These are phyloP conservation scores for honey bee (Apis mellifera) DNA, from an alignment of 1,140 invertebrate genomes.

Conservation along the genomic window DNA sequence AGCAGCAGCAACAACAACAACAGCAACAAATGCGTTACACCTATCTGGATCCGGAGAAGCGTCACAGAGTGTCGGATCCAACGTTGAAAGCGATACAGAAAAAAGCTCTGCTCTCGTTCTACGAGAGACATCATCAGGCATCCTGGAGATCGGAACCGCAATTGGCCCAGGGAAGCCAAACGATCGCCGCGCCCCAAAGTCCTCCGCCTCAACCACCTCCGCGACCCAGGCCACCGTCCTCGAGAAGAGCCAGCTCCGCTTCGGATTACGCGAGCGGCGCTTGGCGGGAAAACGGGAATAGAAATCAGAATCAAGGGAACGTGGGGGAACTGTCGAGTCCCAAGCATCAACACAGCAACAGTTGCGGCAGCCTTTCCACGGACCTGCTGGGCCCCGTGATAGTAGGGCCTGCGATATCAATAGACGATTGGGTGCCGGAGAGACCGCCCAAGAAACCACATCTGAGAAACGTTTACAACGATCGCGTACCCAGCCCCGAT, in stretches of 20 bases:
- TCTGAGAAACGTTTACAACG: conserved; percentile 82
- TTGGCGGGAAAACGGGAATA: conserved; percentile 72
- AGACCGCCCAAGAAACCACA: conserved; percentile 89
- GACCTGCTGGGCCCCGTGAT: conserved; percentile 85
- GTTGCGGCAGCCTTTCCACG: conserved; percentile 84
- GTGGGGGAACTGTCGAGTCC: conserved; percentile 68
- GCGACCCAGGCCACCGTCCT: conserved; percentile 81
- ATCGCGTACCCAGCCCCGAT: conserved; percentile 86
- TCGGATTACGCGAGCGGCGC: conserved; percentile 84
- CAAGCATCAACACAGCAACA: conserved; percentile 84
- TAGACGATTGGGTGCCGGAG: conserved; percentile 88
- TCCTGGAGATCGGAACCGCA: conserved; percentile 85
- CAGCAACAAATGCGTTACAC: conserved; percentile 84
- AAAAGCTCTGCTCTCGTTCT: conserved; percentile 92
- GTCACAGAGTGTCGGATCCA: conserved; percentile 87
- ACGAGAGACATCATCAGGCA: conserved; percentile 88
- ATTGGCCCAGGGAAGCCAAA: conserved; percentile 73
- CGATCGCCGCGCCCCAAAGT: conserved; percentile 71
- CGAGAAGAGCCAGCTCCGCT: conserved; percentile 85
- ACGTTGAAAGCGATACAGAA: conserved; percentile 93
- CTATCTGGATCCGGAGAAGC: conserved; percentile 89
- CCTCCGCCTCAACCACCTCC: conserved; percentile 83
- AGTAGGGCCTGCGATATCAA: conserved; percentile 84
- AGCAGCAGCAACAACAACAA: conserved; percentile 82
- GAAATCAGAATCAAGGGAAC: conserved; percentile 51